Evolutionary conservation across 2,797 vertebrate genomes (phyloP), one percentile per base, ranked within the genome.

Genomic region (Nannoperca obscura): DNA sequence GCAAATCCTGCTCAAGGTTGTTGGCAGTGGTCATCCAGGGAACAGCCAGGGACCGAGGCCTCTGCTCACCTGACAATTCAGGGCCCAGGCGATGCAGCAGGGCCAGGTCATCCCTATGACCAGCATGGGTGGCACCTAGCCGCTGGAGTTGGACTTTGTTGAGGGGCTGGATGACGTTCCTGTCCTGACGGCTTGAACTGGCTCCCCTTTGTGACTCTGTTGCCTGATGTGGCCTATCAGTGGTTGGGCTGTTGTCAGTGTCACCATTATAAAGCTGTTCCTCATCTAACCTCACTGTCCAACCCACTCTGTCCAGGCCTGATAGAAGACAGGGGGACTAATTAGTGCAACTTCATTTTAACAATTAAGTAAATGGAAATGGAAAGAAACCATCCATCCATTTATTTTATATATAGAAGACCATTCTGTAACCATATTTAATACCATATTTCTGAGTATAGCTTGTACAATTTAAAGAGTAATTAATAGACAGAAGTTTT

Each of bases 1-100:
- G 86, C 0, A 75, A 83, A 27, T 86, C 87, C 44, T 81, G 92
- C 3, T 94, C 90, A 4, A 86, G 78, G 13, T 81, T 92, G 40
- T 93, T 94, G 22, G 90, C 79, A 52, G 95, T 96, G 57, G 96
- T 97, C 94, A 97, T 90, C 89, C 96, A 97, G 0, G 97, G 97
- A 68, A 96, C 95, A 0, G 96, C 96, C 69, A 98, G 50, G 0
- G 96, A 97, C 88, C 92, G 95, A 0, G 96, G 96, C 84, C 96
- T 95, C 68, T 89, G 83, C 80, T 93, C 59, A 1, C 86, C 94
- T 0, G 92, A 89, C 13, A 95, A 81, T 61, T 93, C 90, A 10
- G 92, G 82, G 0, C 73, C 89, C 0, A 96, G 88, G 49, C 84
- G 94, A 32, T 95, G 93, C 64, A 96, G 95, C 47, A 97, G 76